These are phyloP conservation scores for Periphyllus acericola DNA, from an alignment of 2,888 invertebrate species.

Conservation along the genomic window DNA sequence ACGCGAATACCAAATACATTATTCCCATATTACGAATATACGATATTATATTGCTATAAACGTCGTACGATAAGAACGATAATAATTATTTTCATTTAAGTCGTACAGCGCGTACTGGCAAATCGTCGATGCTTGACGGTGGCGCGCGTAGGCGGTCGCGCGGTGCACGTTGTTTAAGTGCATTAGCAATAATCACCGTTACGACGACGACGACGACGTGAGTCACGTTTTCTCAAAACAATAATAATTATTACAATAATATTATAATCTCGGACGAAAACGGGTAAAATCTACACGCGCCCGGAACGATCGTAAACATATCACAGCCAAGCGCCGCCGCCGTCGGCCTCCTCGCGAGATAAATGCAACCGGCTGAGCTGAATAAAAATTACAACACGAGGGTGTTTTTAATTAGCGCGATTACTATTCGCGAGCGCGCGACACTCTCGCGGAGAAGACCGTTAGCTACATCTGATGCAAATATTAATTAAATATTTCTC, in stretches of 20 bases:
- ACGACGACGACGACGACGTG: neutral
- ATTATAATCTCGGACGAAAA: constrained; percentile 10
- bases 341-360: constrained; percentile 2
- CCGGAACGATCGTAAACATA: constrained; percentile 57
- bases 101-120: too few species aligned
- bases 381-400: constrained; percentile 23
- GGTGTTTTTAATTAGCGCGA: constrained; percentile 56
- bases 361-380: neutral
- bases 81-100: neutral
- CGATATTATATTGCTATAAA: too few species aligned
- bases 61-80: constrained; percentile 9
- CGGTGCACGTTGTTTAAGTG: neutral
- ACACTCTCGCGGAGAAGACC: constrained; percentile 24
- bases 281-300: neutral
- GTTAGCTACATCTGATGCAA: constrained; percentile 61
- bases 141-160: constrained; percentile 23
- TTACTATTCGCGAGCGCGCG: constrained; percentile 42
- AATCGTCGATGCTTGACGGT: too few species aligned
- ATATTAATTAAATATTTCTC: constrained; percentile 59
- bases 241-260: constrained; percentile 7
- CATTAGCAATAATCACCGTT: constrained; percentile 12
- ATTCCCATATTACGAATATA: too few species aligned
- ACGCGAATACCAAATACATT: too few species aligned
- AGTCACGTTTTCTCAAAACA: constrained; percentile 53
- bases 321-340: constrained; percentile 47